Base-by-base conservation (phyloP, 2,797 vertebrate genomes). In the Labeo calbasu region DNA sequence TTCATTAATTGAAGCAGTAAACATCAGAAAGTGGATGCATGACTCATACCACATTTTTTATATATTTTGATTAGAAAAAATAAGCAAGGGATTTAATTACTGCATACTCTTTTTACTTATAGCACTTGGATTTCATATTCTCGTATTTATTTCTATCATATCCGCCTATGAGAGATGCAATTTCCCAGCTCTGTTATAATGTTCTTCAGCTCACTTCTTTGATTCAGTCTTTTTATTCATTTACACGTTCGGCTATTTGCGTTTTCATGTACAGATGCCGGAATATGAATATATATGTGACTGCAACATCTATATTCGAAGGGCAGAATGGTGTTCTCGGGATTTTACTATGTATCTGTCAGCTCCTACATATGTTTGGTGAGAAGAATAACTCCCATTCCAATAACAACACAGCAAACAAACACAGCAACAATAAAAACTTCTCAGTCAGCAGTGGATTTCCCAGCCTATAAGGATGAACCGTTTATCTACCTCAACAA, bases 321-420 rank as follows among this genome's bases (percentile, higher is more conserved):
- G 50, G 78, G 48, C 43, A 57, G 83, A 46, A 66, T 36, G 17
- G 19, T 43, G 10, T 43, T 75, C 28, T 77, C 21, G 80, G 66
- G 77, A 85, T 76, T 82, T 76, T 51, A 21, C 43, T 25, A n/a
- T 79, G 53, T 81, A 71, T 75, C 53, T 25, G 19, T 83, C 59
- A 79, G 75, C 28, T 43, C 50, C 14, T 85, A 73, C 25, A 78
- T 71, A 55, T 78, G 48, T 84, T 77, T 68, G 84, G 40, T 77
- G 77, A 85, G 70, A 71, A 51, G 50, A 81, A 85, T 40, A 81
- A 66, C 63, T 79, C 70, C 77, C 46, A 13, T 51, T 80, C 51
- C 59, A 69, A 77, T 78, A 86, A 83, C 79, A 85, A 69, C 50
- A 82, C n/a, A 61, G 51, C 28, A 82, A 83, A 83, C 84, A 85